Evolutionary conservation across 2,888 invertebrate species (phyloP), one percentile per base, ranked within the genome.

Genomic region (Leptopilina syphax): DNA sequence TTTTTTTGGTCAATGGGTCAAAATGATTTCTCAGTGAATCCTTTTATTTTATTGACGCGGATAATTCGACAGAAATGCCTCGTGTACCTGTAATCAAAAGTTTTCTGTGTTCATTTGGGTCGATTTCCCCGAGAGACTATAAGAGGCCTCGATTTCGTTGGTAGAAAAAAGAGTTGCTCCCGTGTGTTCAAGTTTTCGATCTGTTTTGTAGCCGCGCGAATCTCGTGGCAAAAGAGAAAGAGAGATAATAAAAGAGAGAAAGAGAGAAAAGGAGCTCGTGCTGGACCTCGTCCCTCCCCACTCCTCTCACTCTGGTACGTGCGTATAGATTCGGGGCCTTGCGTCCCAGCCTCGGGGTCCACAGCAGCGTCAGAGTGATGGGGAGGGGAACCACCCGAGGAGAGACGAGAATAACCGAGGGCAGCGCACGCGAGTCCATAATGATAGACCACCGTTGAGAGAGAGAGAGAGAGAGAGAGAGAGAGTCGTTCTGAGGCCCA

Each of bases 381-480:
- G 47, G 9, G 50, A 80, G 67, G 65, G 50, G 77, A 77, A 78
- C 77, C 81, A 78, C 77, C 80, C 82, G 63, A 65, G 77, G 81
- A 81, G 82, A 83, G 85, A 85, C 80, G 83, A 84, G 85, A 85
- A 85, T 84, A 73, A 85, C 85, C 84, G 84, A 83, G 82, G 84
- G 85, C 84, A 83, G 85, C 83, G 84, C 85, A 85, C 85, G 85
- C 85, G 85, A 84, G 85, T 84, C 77, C 83, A 81, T 85, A 85
- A 85, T 85, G 84, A 85, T 84, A 84, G 84, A 84, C 84, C 82
- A 83, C 82, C 82, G 80, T 83, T 27, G 70, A 54, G 54, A 70
- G 70, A 27, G 70, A 54, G 12, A 10, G 13, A 57, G 57, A 41
- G n/a, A 18, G 34, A 57, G 41, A 18, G 73, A 27, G 27, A 54